Base-by-base conservation (phyloP, 1,140 invertebrate genomes). In the Sminthurides bifidus region DNA sequence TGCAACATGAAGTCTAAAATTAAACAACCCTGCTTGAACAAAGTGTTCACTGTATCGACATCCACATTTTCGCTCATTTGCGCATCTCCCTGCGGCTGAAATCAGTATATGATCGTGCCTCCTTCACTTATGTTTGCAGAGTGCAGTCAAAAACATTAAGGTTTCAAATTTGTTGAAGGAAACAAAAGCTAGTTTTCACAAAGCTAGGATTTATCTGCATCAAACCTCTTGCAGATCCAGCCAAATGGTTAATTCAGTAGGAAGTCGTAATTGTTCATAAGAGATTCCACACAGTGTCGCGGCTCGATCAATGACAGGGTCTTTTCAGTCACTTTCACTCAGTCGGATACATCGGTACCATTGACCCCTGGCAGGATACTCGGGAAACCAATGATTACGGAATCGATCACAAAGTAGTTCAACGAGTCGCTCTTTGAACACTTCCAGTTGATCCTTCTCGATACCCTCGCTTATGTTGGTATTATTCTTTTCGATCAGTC, bases 201-300 rank as follows among this genome's bases (percentile, higher is more conserved):
- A 49, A 49, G 48, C 8, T 24, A 5, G 24, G 17, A 21, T 57
- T 65, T 63, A 77, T 73, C 81, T 73, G 70, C 81, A 85, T 66
- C 78, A 81, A 51, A 85, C 83, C 73, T 85, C 82, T 60, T 76
- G 76, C 2, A 83, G 83, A 69, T 85, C 83, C 35, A 85, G 81
- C 83, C 83, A 85, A 0, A 85, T 69, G 2, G 83, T 85, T 26
- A 85, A 71, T 69, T 85, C 83, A 45, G 53, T 73, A 35, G 82
- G 82, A 54, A 85, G 69, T 23, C 76, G 73, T 23, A 85, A 70
- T 66, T 83, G 80, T 66, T 77, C 75, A 64, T 83, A 83, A 37
- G 72, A 75, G 10, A 84, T 73, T 19, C 82, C 82, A 68, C 78
- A 79, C 52, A 78, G 76, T 52, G 68, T 71, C n/a, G 82, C 82